Conservation (phyloP, 2,113 vertebrate species). For the Zosterops borbonicus region DNA sequence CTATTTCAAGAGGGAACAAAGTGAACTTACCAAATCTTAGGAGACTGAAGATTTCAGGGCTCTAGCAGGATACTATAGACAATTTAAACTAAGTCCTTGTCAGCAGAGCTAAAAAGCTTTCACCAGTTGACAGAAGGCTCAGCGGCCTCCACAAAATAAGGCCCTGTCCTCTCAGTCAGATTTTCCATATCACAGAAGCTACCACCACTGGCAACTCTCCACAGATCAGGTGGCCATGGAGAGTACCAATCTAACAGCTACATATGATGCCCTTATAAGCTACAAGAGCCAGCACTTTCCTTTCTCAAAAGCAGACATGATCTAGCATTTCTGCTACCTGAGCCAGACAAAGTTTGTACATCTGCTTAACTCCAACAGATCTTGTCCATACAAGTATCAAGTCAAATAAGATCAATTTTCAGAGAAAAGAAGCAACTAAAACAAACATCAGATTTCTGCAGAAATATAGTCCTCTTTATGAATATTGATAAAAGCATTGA, state of each 20-base stretch:
- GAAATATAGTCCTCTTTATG: background rate
- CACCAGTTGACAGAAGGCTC: background rate
- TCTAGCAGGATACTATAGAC: background rate
- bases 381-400: background rate
- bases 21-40: background rate
- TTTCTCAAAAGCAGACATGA: background rate
- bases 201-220: background rate
- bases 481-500: background rate
- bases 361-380: background rate
- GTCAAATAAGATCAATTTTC: background rate
- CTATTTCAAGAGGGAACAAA: conserved; percentile 22
- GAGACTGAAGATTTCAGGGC: background rate
- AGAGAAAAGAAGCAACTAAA: background rate
- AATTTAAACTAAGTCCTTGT: background rate
- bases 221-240: background rate
- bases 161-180: background rate
- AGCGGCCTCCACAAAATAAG: background rate
- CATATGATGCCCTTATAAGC: background rate
- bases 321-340: background rate
- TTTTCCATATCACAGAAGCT: background rate
- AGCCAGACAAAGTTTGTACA: background rate
- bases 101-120: background rate
- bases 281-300: background rate
- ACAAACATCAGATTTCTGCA: background rate
- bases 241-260: background rate